A percentile compares a stretch with the other conserved stretches of the same genome.
These are phyloP conservation scores for Zaprionus lineosus DNA, from an alignment of 2,888 invertebrate species.

Conservation along the genomic window DNA sequence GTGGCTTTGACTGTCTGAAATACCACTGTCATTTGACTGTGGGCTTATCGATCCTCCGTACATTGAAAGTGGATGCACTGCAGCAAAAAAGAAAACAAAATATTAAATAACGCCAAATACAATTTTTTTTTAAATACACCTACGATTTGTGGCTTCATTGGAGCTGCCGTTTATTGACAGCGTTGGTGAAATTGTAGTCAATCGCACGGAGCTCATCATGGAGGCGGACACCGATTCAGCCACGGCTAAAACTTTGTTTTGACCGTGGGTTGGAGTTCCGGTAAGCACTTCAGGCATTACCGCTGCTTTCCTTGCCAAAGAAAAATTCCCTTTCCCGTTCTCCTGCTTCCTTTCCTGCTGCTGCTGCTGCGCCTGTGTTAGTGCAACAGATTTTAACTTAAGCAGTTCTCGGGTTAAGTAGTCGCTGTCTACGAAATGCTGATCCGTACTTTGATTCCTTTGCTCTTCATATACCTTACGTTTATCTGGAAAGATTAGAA, in stretches of 20 bases:
- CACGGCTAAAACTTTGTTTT: slow-evolving; percentile 51
- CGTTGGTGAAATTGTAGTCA: slow-evolving; percentile 83
- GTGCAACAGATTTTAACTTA: too few relatives aligned
- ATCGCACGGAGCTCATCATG: slow-evolving; percentile 70
- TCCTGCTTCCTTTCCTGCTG: neutral
- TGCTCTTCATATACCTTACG: too few relatives aligned
- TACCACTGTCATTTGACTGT: slow-evolving; percentile 83
- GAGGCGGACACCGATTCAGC: slow-evolving; percentile 28
- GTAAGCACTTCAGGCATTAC: slow-evolving; percentile 76
- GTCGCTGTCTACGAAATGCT: slow-evolving; percentile 7
- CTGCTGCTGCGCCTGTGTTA: too few relatives aligned
- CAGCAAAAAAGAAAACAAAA: slow-evolving; percentile 2
- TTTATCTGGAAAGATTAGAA: too few relatives aligned
- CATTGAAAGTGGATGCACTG: slow-evolving; percentile 77
- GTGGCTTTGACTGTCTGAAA: slow-evolving; percentile 64
- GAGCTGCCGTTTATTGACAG: slow-evolving; percentile 82
- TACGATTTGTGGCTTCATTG: slow-evolving; percentile 79
- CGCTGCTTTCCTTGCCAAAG: slow-evolving; percentile 15
- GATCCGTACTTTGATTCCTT: too few relatives aligned
- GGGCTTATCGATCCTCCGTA: slow-evolving; percentile 81
- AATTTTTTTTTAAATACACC: too few relatives aligned
- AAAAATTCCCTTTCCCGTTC: slow-evolving; percentile 19
- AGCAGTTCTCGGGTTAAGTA: slow-evolving; percentile 1
- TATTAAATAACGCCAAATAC: too few relatives aligned
- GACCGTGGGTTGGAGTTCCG: slow-evolving; percentile 61